A percentile compares a stretch with the other conserved stretches of the same genome.
These are phyloP conservation scores for Agrotis exclamationis DNA, from an alignment of 2,888 invertebrate species.

Conservation along the genomic window DNA sequence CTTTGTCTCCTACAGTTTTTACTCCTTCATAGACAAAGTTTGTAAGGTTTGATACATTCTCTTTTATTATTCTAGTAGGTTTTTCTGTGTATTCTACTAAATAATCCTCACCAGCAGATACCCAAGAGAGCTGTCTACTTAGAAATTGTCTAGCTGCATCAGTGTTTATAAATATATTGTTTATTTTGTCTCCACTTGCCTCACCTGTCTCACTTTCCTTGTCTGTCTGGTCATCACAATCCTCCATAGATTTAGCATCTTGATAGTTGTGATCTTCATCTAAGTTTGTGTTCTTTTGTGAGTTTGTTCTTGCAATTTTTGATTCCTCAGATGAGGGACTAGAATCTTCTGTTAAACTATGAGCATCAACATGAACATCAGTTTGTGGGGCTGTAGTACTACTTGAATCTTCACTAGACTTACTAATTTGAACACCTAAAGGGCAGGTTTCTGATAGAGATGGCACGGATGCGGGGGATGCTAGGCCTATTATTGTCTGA, in stretches of 20 bases:
- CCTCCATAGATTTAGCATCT: conserved; percentile 69
- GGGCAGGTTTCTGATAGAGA: conserved; percentile 93
- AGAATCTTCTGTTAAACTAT: conserved; percentile 90
- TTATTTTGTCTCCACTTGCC: conserved; percentile 86
- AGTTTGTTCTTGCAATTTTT: conserved; percentile 86
- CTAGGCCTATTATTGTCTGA: conserved; percentile 90
- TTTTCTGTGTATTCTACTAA: conserved; percentile 93
- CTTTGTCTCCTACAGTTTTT: conserved; percentile 94
- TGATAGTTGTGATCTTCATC: conserved; percentile 73
- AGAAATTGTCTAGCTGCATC: conserved; percentile 95
- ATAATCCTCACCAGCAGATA: conserved; percentile 93
- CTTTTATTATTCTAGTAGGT: conserved; percentile 93
- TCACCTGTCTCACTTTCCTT: conserved; percentile 76
- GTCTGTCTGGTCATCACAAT: conserved; percentile 75
- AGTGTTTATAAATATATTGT: conserved; percentile 94
- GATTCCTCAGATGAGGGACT: conserved; percentile 91
- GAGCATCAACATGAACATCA: conserved; percentile 90
- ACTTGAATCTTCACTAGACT: conserved; percentile 92
- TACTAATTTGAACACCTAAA: conserved; percentile 91
- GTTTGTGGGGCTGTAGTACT: conserved; percentile 91
- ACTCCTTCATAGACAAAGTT: conserved; percentile 94
- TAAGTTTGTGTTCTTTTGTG: conserved; percentile 76
- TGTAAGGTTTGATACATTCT: conserved; percentile 94
- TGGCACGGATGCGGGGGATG: conserved; percentile 91
- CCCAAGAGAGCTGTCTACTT: conserved; percentile 94